These are phyloP conservation scores for Pseudonaja textilis DNA, from an alignment of 2,113 vertebrate species.

Conservation along the genomic window DNA sequence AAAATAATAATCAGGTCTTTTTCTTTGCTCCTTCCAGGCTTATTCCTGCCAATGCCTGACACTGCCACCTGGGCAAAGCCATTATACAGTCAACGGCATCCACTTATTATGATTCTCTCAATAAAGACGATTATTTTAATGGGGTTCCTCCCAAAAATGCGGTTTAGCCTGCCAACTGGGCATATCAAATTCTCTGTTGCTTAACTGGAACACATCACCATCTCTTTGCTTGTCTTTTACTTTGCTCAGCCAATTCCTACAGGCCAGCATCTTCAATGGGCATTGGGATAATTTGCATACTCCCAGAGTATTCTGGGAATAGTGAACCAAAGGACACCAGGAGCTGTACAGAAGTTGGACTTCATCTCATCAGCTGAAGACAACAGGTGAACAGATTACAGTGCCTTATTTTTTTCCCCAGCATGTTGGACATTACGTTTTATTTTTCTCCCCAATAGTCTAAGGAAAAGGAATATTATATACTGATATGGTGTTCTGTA, in stretches of 20 bases:
- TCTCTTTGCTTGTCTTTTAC: neutral
- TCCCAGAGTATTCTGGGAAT: neutral
- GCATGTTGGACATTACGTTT: neutral
- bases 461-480: neutral
- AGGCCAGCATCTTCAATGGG: neutral
- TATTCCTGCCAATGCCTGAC: neutral
- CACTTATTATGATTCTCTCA: neutral
- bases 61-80: neutral
- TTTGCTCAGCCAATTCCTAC: neutral
- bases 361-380: neutral
- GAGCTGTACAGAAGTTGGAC: neutral
- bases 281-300: neutral
- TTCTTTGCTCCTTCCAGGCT: neutral
- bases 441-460: neutral
- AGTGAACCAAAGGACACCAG: neutral
- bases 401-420: neutral
- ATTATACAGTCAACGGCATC: neutral
- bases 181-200: neutral
- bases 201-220: neutral
- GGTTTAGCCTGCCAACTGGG: neutral
- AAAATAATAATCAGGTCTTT: neutral
- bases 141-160: conserved; percentile 1
- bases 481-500: neutral
- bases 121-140: neutral
- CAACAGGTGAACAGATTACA: neutral